These are phyloP conservation scores for Abscondita cerata DNA, from an alignment of 2,888 invertebrate species.

Conservation along the genomic window DNA sequence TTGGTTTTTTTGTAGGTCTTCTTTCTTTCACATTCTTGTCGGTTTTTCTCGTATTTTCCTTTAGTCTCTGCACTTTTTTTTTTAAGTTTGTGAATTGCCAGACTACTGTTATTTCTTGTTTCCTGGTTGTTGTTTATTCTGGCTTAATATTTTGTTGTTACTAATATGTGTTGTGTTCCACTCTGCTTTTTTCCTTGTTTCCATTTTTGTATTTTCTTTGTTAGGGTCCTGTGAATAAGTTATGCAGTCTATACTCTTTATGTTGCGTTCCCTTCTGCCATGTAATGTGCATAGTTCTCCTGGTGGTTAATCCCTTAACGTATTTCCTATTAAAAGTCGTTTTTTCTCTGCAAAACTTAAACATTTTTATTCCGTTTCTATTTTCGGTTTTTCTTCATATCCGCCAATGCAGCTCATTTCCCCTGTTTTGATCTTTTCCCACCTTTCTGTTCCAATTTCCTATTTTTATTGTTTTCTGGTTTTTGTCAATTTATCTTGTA, in stretches of 20 bases:
- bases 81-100: conserved; percentile 1
- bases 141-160: conserved; percentile 2
- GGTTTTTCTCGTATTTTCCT: background rate
- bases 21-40: background rate
- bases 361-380: background rate
- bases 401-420: conserved; percentile 3
- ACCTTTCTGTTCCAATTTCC: conserved; percentile 5
- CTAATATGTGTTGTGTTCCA: conserved; percentile 4
- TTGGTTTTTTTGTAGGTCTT: too few species aligned
- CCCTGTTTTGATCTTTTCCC: conserved; percentile 9
- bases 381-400: conserved; percentile 2
- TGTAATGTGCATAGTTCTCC: conserved; percentile 3
- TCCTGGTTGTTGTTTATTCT: conserved; percentile 6
- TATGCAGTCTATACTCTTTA: too few species aligned
- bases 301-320: background rate
- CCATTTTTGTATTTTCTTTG: too few species aligned
- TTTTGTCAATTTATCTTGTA: background rate
- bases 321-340: conserved; percentile 7
- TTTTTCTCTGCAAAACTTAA: background rate
- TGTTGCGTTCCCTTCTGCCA: conserved; percentile 7
- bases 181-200: background rate
- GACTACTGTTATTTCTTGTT: conserved; percentile 1
- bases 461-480: conserved; percentile 2
- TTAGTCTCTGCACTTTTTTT: background rate
- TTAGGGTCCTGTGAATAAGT: too few species aligned